A percentile compares a stretch with the other conserved stretches of the same genome.
Evolutionary conservation across 2,888 invertebrate species (phyloP).

Genomic region (Eupithecia inturbata): DNA sequence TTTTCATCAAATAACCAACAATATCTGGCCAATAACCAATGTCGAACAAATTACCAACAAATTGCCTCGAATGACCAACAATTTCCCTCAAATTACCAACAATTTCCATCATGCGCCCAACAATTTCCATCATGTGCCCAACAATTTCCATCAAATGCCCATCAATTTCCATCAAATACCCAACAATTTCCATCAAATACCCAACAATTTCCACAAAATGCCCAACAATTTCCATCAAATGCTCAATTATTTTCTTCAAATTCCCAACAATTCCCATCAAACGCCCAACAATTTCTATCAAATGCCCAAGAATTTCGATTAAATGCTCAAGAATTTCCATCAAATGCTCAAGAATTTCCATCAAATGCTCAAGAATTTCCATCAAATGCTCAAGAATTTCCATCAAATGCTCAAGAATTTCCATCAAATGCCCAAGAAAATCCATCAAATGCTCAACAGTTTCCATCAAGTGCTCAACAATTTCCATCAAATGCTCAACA

Average conservation of each 20-base stretch:
- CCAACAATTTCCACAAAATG: background rate
- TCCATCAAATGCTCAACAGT: background rate
- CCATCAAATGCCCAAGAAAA: background rate
- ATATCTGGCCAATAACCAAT: background rate
- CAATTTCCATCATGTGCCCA: background rate
- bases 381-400: background rate
- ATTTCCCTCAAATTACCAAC: background rate
- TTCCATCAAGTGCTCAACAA: background rate
- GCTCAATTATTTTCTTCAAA: background rate
- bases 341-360: background rate
- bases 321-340: background rate
- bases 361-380: background rate
- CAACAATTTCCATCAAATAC: background rate
- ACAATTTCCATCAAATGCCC: background rate
- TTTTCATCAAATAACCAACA: background rate
- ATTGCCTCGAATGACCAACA: background rate
- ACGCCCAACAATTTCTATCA: background rate
- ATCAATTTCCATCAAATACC: background rate
- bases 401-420: background rate
- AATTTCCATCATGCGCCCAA: background rate
- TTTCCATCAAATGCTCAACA: background rate
- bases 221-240: background rate
- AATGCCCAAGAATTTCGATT: background rate
- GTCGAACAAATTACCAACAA: background rate
- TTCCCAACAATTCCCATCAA: background rate